Percentiles rank a stretch among this genome's conserved stretches.
Conservation (phyloP, 2,888 invertebrate genomes). For the Entomobrya multifasciata region DNA sequence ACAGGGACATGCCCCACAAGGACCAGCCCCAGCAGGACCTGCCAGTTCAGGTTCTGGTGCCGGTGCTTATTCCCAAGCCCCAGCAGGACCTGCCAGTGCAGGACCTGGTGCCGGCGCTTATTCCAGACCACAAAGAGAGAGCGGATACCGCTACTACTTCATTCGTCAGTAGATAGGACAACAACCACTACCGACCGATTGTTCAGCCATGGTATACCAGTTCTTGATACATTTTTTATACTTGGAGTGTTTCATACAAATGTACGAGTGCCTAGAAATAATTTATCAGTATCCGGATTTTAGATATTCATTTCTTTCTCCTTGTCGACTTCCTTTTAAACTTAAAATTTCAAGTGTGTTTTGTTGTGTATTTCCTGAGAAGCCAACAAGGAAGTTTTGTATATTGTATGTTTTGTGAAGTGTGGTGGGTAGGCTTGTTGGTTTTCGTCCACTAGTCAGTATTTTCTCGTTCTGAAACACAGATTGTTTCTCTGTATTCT, state of each 20-base stretch:
- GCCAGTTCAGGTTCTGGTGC: constrained; percentile 9
- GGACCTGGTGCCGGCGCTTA: constrained; percentile 40
- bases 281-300: constrained; percentile 25
- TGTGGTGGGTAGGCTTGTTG: neutral
- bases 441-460: constrained; percentile 20
- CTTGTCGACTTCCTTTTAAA: neutral
- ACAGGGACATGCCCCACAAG: too few species aligned
- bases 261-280: neutral
- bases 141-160: constrained; percentile 61
- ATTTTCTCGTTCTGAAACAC: neutral
- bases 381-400: constrained; percentile 24
- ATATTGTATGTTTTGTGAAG: constrained; percentile 28
- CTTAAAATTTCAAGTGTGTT: neutral
- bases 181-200: neutral
- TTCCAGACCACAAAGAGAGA: constrained; percentile 60
- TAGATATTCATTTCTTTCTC: neutral
- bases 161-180: constrained; percentile 58
- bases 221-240: constrained; percentile 29
- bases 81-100: too few species aligned
- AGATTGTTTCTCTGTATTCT: neutral
- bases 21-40: too few species aligned
- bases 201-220: neutral
- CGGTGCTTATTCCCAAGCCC: neutral
- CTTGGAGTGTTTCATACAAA: constrained; percentile 32
- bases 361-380: neutral